phyloP scores from a whole-genome alignment of 92 coral and sea anemone genomes.

The Heliopora coerulea region DNA sequence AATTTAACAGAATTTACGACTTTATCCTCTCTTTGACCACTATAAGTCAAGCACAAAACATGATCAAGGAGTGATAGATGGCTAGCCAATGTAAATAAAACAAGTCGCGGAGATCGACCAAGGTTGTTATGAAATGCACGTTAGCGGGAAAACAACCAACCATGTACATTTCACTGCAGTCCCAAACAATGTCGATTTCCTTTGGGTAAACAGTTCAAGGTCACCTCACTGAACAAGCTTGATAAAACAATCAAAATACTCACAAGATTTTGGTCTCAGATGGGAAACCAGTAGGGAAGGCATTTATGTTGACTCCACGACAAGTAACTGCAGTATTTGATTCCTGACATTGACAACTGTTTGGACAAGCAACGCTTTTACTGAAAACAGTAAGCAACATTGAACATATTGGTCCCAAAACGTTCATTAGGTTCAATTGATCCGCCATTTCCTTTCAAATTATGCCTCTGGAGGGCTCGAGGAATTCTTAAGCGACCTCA shows the following conservation, averaged over 20 bases:
- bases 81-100: neutral
- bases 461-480: neutral
- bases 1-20: no score
- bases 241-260: conserved; percentile 9
- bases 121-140: neutral
- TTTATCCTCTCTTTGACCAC: no score
- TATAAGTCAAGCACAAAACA: neutral
- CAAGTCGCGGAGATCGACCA: neutral
- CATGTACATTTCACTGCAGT: conserved; percentile 2
- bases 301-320: neutral
- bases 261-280: neutral
- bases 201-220: no score
- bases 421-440: neutral
- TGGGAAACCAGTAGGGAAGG: conserved; percentile 17
- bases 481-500: conserved; percentile 21
- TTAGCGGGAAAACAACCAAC: neutral
- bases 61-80: neutral
- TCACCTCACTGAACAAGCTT: no score
- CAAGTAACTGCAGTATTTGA: neutral
- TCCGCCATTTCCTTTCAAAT: conserved; percentile 5
- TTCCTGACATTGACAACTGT: neutral
- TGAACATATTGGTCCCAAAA: neutral
- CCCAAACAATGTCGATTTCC: no score
- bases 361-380: conserved; percentile 12
- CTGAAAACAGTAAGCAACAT: neutral